These are phyloP conservation scores for Anoplolepis gracilipes DNA, from an alignment of 1,140 invertebrate species.

Conservation along the genomic window DNA sequence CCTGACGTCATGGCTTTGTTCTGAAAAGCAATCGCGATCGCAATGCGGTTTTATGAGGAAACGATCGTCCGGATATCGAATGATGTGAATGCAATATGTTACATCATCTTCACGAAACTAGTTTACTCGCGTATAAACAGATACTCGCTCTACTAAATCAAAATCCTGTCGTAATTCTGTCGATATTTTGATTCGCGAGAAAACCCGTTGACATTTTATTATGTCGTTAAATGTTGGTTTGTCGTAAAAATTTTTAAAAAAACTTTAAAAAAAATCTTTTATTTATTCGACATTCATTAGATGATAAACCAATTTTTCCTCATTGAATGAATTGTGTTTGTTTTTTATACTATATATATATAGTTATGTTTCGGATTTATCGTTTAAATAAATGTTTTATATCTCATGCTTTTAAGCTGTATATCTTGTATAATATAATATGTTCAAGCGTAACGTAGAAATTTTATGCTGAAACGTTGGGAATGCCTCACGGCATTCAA, in stretches of 20 bases:
- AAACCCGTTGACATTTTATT: background rate
- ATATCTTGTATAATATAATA: constrained; percentile 2
- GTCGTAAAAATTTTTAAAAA: too few relatives aligned
- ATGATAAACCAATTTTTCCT: background rate
- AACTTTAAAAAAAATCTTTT: background rate
- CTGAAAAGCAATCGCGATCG: constrained; percentile 22
- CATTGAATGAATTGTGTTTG: background rate
- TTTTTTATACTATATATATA: background rate
- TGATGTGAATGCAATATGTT: background rate
- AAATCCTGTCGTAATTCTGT: background rate
- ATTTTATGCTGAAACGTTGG: constrained; percentile 52
- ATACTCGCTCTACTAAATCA: background rate
- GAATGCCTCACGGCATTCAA: constrained; percentile 50
- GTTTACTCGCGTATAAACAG: background rate
- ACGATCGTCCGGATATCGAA: constrained; percentile 23
- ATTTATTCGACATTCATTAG: background rate
- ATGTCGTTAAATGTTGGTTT: background rate
- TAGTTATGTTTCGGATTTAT: background rate
- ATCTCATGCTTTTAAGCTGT: background rate
- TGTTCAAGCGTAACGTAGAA: constrained; percentile 22
- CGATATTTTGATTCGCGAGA: background rate
- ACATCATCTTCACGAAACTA: constrained; percentile 19
- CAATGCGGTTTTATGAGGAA: background rate
- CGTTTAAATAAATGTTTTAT: constrained; percentile 7
- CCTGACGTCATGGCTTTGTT: constrained; percentile 39